Evolutionary conservation across 2,888 invertebrate genomes (phyloP), one percentile per base, ranked within the genome.

Genomic region (Zaprionus obscuricornis): DNA sequence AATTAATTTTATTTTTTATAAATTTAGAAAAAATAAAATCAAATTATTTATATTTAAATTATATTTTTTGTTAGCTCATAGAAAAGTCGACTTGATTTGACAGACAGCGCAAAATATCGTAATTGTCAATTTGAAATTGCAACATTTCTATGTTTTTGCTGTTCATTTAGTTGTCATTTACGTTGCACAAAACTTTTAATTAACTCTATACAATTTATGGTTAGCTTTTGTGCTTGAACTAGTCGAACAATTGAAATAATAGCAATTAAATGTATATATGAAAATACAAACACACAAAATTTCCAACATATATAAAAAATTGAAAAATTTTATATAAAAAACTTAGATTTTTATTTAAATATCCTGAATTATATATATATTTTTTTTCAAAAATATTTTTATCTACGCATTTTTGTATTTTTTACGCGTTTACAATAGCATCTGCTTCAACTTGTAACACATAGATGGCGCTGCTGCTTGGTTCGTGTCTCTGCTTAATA

Each of bases 121-220:
- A 43, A 10, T 36, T 68, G 72, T 36, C 62, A 56, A 68, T 46
- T 46, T 29, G 6, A 16, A 20, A 54, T 70, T 55, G 47, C 67
- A 27, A 51, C 50, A 45, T 62, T 59, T 59, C 50, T 45, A 64
- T 62, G 59, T 59, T 69, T n/a, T 33, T 40, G 16, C 14, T 26
- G 26, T 57, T 70, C 36, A 36, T 52, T 62, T 52, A 60, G 55
- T 65, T 75, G 81, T 62, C 70, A 27, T 52, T 63, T 59, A 51
- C 47, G 58, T 62, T 59, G 51, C 58, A 57, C 55, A 64, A 45
- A 56, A 45, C 56, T 71, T 67, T 76, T 65, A 83, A 76, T 83
- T 56, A 83, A 73, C 47, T 73, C 49, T 45, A n/a, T n/a, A 55
- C 17, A 29, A 39, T 59, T 54, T 66, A 52, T 49, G 31, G 55